Evolutionary conservation across 2,113 vertebrate genomes (phyloP).

Genomic region (Nothoprocta perdicaria): DNA sequence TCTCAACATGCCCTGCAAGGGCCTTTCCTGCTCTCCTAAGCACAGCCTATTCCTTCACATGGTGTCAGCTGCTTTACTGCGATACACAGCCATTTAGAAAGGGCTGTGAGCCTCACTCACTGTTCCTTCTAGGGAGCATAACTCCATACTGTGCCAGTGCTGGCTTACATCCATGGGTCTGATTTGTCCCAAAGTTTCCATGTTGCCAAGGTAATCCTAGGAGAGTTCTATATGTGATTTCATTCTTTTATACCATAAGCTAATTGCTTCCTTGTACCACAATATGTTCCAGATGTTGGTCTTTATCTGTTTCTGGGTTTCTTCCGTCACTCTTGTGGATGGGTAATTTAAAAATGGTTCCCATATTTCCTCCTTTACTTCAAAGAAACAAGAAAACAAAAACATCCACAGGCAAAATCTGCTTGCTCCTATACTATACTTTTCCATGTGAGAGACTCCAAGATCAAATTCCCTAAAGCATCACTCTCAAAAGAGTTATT

Average conservation of each 20-base stretch:
- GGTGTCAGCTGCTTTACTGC: neutral
- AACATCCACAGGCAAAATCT: slow-evolving; percentile 9
- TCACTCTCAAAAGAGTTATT: neutral
- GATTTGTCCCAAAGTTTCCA: neutral
- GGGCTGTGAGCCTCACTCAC: neutral
- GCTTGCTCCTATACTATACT: neutral
- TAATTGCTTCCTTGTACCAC: slow-evolving; percentile 52
- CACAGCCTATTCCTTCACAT: neutral
- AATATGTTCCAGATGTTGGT: slow-evolving; percentile 52
- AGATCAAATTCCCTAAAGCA: slow-evolving; percentile 17
- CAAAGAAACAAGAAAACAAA: slow-evolving; percentile 52
- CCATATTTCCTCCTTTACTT: slow-evolving; percentile 57
- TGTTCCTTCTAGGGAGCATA: neutral
- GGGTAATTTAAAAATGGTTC: slow-evolving; percentile 65
- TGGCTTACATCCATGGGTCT: neutral
- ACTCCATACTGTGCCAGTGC: fast-evolving
- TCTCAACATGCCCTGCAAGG: neutral
- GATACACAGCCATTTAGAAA: neutral
- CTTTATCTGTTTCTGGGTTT: slow-evolving; percentile 64
- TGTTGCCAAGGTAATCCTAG: neutral
- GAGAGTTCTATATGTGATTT: slow-evolving; percentile 50
- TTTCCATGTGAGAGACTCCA: neutral
- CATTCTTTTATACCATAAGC: slow-evolving; percentile 26
- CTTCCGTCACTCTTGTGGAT: slow-evolving; percentile 29
- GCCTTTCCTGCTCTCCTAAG: neutral